phyloP scores from a whole-genome alignment of 2,797 vertebrate species.

The Valencia hispanica region DNA sequence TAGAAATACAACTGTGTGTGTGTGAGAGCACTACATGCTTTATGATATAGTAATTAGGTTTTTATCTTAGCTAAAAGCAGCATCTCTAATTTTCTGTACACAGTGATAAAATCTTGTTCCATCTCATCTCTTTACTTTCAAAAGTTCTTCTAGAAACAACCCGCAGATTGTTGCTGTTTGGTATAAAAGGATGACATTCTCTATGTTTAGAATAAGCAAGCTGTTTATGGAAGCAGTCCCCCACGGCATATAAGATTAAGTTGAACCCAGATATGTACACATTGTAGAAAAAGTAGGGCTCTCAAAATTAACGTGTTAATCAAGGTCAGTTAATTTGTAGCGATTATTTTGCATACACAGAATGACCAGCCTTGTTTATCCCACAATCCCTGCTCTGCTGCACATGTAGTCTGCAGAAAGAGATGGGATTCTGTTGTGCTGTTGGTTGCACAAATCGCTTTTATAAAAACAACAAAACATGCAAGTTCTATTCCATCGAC shows the following conservation, averaged over 20 bases:
- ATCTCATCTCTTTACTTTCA: constrained; percentile 9
- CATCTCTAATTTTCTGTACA: constrained; percentile 40
- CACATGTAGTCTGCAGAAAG: too few relatives aligned
- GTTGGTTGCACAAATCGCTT: too few relatives aligned
- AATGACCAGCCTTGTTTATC: too few relatives aligned
- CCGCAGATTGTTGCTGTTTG: not conserved
- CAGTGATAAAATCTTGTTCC: constrained; percentile 43
- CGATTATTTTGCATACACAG: too few relatives aligned
- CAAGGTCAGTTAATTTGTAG: too few relatives aligned
- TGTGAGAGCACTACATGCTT: constrained; percentile 17
- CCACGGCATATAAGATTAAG: not conserved
- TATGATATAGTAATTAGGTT: constrained; percentile 52
- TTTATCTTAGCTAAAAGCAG: constrained; percentile 49
- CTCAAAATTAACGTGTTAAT: too few relatives aligned
- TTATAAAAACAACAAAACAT: too few relatives aligned
- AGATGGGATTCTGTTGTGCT: too few relatives aligned
- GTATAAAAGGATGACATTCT: not conserved
- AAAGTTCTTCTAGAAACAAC: constrained; percentile 38
- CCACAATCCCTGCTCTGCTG: too few relatives aligned
- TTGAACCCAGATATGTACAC: not conserved
- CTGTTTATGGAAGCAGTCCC: constrained; percentile 14
- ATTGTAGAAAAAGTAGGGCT: too few relatives aligned
- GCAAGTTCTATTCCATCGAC: too few relatives aligned
- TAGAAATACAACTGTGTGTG: not conserved
- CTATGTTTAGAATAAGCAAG: constrained; percentile 10